Evolutionary conservation across 2,113 vertebrate genomes (phyloP).

Genomic region (mouse (Mus musculus)): GRCm39 chr3:144384001-144384500

Average conservation of each 20-base stretch:
- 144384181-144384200: neutral
- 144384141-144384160: neutral
- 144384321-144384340: neutral
- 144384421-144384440: neutral
- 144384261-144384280: neutral
- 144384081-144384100: neutral
- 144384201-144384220: neutral
- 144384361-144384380: neutral
- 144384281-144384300: neutral
- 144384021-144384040: too few relatives aligned
- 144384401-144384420: neutral
- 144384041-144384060: neutral
- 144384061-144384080: neutral
- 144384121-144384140: neutral
- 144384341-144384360: neutral
- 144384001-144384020: too few relatives aligned
- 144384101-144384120: neutral
- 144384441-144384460: neutral
- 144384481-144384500: neutral
- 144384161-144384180: neutral
- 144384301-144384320: neutral
- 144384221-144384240: neutral
- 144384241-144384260: neutral
- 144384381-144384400: neutral
- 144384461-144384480: neutral